Evolutionary conservation across 2,888 invertebrate genomes (phyloP), one percentile per base, ranked within the genome.

Genomic region (Drosophila mettleri): DNA sequence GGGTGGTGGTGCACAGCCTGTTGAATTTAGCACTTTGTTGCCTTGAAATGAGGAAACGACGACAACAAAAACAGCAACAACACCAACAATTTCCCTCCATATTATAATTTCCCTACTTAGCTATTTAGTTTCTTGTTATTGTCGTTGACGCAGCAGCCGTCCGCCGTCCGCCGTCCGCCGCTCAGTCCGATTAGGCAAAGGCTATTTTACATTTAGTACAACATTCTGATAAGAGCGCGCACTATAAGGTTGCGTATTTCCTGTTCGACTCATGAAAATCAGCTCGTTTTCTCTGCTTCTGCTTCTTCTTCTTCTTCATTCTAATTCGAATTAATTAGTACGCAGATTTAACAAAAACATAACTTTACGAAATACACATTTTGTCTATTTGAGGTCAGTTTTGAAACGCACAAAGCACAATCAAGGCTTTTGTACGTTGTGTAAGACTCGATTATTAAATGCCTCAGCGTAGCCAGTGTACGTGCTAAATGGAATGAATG

Each of bases 231-330:
- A 90, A 90, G 45, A 45, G 2, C 20, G 18, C 86, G 78, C 79
- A 80, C 46, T 79, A 84, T 86, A 86, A 89, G 84, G 89, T 81
- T 89, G 86, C 82, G 85, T 90, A 89, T 90, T 91, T 91, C 91
- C 91, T 78, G 80, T 88, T 82, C 48, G 54, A 64, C 63, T 31
- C 54, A 75, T 45, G 20, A 58, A 74, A 69, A 22, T 61, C 75
- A 61, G 36, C 34, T 36, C 31, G 20, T 16, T 34, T 33, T 12
- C n/a, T n/a, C n/a, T n/a, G n/a, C n/a, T n/a, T n/a, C n/a, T n/a
- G n/a, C n/a, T n/a, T n/a, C n/a, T n/a, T n/a, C 12, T 33, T 10
- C 43, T 16, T 24, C 43, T 43, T 43, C 43, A 16, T 24, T 43
- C 16, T 45, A n/a, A n/a, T n/a, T 39, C 54, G n/a, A 69, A 60